These are phyloP conservation scores for Dione juno DNA, from an alignment of 2,888 invertebrate genomes.

Conservation along the genomic window DNA sequence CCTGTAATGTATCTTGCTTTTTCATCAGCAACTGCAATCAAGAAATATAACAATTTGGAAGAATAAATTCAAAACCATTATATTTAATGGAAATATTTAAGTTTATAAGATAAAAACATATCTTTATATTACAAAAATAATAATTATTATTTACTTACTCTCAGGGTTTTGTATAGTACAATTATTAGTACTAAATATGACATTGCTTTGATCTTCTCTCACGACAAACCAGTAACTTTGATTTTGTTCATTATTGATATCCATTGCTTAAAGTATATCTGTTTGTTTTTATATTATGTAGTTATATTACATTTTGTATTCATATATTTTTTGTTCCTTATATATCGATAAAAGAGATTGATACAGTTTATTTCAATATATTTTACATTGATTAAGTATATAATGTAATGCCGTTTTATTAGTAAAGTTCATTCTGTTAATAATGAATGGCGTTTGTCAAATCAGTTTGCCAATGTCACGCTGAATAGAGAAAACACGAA, in stretches of 20 bases:
- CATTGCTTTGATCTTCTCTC: slow-evolving; percentile 76
- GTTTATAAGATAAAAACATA: not conserved
- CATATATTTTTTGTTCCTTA: too few species aligned
- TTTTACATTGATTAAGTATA: too few species aligned
- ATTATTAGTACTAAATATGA: slow-evolving; percentile 73
- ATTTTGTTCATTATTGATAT: slow-evolving; percentile 65
- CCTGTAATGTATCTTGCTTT: slow-evolving; percentile 68
- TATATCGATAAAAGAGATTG: too few species aligned
- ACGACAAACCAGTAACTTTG: slow-evolving; percentile 78
- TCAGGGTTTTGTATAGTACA: slow-evolving; percentile 70
- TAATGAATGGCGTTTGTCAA: too few species aligned
- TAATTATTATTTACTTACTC: slow-evolving; percentile 55
- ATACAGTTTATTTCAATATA: too few species aligned
- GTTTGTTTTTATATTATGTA: not conserved
- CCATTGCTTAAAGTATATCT: slow-evolving; percentile 53
- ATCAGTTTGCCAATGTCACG: too few species aligned
- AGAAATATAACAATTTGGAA: slow-evolving; percentile 2
- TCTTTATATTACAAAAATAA: not conserved
- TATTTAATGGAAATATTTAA: not conserved
- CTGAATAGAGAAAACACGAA: too few species aligned
- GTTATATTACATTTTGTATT: too few species aligned
- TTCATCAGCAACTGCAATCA: slow-evolving; percentile 60
- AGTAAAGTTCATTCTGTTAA: too few species aligned
- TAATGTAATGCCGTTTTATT: too few species aligned
- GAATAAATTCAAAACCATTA: not conserved